phyloP scores from a whole-genome alignment of 1,140 invertebrate species.

The Drosophila rhopaloa region DNA sequence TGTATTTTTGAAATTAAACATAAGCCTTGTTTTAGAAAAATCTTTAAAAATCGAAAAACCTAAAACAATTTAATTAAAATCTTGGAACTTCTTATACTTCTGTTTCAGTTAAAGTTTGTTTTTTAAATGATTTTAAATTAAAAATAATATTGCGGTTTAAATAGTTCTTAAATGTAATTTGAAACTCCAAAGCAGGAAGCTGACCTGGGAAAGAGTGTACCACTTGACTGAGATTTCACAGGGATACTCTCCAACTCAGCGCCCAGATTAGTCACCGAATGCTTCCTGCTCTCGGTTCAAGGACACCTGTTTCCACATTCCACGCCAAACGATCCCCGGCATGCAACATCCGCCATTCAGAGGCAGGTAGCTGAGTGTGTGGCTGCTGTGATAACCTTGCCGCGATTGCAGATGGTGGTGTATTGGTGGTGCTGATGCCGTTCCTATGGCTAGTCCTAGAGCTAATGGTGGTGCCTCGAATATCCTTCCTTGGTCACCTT shows the following conservation, averaged over 20 bases:
- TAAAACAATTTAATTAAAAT: too few species aligned
- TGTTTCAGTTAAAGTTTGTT: too few species aligned
- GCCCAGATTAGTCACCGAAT: slow-evolving; percentile 8
- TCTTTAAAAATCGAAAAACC: too few species aligned
- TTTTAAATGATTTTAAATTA: too few species aligned
- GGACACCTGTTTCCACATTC: slow-evolving; percentile 79
- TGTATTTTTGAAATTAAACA: too few species aligned
- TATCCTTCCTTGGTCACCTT: slow-evolving; percentile 77
- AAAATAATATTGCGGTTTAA: too few species aligned
- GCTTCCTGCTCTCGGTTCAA: slow-evolving; percentile 48
- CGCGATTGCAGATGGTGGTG: slow-evolving; percentile 53
- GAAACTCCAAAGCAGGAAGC: background rate
- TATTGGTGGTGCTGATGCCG: slow-evolving; percentile 39
- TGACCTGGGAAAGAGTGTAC: background rate
- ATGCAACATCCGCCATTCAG: slow-evolving; percentile 64
- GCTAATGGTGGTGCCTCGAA: slow-evolving; percentile 56
- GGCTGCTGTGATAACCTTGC: slow-evolving; percentile 32
- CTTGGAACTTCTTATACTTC: too few species aligned
- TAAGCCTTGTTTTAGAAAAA: too few species aligned
- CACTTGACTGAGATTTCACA: slow-evolving; percentile 10
- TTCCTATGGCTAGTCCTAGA: slow-evolving; percentile 20
- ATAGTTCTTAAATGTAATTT: too few species aligned
- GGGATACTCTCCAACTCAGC: background rate
- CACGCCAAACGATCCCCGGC: slow-evolving; percentile 54
- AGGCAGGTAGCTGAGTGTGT: slow-evolving; percentile 45